These are phyloP conservation scores for Zaprionus ornatus DNA, from an alignment of 1,140 invertebrate genomes.

Conservation along the genomic window DNA sequence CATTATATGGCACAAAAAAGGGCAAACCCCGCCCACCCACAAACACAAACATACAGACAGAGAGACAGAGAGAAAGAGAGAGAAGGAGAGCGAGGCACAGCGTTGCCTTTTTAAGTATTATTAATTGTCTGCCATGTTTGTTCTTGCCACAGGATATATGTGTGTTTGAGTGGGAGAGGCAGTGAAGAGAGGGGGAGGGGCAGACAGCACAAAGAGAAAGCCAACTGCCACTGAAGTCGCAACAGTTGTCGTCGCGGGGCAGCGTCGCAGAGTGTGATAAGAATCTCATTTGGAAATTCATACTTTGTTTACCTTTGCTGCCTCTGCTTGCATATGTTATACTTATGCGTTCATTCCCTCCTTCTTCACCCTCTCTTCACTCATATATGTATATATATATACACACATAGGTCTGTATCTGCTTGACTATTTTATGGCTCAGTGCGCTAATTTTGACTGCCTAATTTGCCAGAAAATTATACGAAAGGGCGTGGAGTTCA, in stretches of 20 bases:
- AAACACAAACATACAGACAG: background rate
- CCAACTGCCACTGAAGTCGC: conserved; percentile 14
- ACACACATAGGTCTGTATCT: background rate
- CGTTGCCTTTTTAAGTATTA: conserved; percentile 75
- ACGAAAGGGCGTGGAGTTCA: background rate
- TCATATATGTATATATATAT: background rate
- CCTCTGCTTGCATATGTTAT: conserved; percentile 13
- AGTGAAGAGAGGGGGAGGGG: background rate
- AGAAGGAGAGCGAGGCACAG: background rate
- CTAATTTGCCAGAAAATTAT: conserved; percentile 55
- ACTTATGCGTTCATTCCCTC: background rate
- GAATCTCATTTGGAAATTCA: conserved; percentile 67
- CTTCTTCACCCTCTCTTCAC: background rate
- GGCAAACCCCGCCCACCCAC: background rate
- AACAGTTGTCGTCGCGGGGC: conserved; percentile 5
- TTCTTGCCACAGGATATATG: conserved; percentile 63
- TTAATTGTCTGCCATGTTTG: conserved; percentile 75
- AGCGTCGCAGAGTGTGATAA: conserved; percentile 45
- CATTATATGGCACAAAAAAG: conserved; percentile 46
- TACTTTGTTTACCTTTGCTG: conserved; percentile 47
- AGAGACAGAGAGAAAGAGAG: background rate
- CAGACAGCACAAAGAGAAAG: background rate
- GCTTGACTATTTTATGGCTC: conserved; percentile 27
- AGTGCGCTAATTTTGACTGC: conserved; percentile 42
- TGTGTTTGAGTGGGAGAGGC: background rate